Conservation (phyloP, 2,113 vertebrate species). For the Pimephales promelas region DNA sequence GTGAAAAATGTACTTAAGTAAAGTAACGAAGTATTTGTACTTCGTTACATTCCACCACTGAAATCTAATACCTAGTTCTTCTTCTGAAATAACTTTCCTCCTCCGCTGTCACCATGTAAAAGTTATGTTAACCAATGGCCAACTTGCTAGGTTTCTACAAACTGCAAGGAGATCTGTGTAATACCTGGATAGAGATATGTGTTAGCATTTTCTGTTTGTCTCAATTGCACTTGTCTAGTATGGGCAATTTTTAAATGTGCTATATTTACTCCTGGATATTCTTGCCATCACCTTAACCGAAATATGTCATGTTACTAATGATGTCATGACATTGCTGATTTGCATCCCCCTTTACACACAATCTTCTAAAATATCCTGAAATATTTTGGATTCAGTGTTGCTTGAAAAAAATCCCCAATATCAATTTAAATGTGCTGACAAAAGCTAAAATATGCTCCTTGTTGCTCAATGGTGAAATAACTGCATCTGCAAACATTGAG, state of each 20-base stretch:
- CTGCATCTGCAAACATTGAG: not conserved
- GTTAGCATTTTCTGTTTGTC: too few species aligned
- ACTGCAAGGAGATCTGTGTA: too few species aligned
- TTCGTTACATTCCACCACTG: too few species aligned
- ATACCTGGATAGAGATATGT: too few species aligned
- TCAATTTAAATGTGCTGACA: not conserved
- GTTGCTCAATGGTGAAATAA: not conserved
- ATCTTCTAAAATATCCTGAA: not conserved
- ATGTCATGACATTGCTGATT: not conserved
- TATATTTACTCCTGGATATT: not conserved
- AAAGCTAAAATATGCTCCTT: not conserved
- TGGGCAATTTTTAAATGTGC: not conserved
- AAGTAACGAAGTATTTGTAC: too few species aligned
- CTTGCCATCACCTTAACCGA: too few species aligned
- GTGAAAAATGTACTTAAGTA: too few species aligned
- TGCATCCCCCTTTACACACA: not conserved
- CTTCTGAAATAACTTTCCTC: not conserved
- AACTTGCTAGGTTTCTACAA: too few species aligned
- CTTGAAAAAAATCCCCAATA: not conserved
- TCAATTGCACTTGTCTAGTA: too few species aligned
- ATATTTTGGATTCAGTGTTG: not conserved
- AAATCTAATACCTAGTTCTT: not conserved
- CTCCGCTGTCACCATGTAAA: not conserved
- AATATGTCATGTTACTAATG: not conserved
- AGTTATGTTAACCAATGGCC: not conserved